A percentile compares a stretch with the other conserved stretches of the same genome.
phyloP scores from a whole-genome alignment of 2,888 invertebrate species.

The Xestoiulus laeticollis region DNA sequence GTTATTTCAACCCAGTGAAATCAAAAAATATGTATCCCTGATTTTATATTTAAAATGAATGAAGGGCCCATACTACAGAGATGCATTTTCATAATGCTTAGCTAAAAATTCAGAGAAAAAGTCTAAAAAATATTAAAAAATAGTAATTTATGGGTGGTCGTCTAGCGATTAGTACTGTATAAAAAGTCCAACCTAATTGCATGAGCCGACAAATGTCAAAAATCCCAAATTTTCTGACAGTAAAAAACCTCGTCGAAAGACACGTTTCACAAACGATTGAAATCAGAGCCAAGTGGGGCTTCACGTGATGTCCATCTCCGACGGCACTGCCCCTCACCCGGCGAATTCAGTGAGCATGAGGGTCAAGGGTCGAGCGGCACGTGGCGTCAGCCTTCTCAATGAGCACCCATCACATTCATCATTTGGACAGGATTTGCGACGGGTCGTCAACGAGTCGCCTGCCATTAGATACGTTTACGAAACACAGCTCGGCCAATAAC shows the following conservation, averaged over 20 bases:
- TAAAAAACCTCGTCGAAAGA: not conserved
- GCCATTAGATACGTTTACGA: not conserved
- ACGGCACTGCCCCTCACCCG: not conserved
- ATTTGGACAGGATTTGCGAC: not conserved
- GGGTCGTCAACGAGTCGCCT: conserved; percentile 10
- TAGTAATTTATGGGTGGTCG: not conserved
- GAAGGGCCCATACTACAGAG: too few species aligned
- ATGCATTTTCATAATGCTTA: too few species aligned
- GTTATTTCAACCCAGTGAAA: too few species aligned
- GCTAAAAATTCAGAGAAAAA: too few species aligned
- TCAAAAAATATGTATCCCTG: too few species aligned
- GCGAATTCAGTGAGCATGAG: not conserved
- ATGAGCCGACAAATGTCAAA: not conserved
- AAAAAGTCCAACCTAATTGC: not conserved
- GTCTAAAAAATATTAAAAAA: too few species aligned
- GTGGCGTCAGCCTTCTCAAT: conserved; percentile 26
- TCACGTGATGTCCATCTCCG: not conserved
- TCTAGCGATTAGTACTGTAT: not conserved
- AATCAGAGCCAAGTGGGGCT: not conserved
- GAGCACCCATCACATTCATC: not conserved
- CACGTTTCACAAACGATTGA: not conserved
- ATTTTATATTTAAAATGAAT: too few species aligned
- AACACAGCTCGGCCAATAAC: not conserved
- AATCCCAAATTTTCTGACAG: not conserved
- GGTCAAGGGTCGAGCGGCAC: conserved; percentile 12